phyloP scores from a whole-genome alignment of 2,113 vertebrate species.

The Haemorhous mexicanus region DNA sequence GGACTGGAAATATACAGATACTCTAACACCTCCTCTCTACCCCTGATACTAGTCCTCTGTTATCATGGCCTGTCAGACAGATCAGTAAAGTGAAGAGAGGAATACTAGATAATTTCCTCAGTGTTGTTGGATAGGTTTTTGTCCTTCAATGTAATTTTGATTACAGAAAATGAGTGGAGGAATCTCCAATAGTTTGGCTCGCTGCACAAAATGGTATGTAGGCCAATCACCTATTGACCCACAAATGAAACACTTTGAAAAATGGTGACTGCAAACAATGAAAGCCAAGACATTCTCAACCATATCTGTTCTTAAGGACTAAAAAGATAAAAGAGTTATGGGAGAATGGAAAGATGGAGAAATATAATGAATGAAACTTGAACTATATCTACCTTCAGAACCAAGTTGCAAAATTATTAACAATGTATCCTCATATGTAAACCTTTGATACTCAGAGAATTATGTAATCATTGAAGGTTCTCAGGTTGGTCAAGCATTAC shows the following conservation, averaged over 20 bases:
- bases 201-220: fast-evolving
- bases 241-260: neutral
- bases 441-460: neutral
- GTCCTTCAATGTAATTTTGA: neutral
- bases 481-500: neutral
- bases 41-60: neutral
- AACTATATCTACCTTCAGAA: neutral
- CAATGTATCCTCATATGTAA: neutral
- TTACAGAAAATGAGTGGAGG: neutral
- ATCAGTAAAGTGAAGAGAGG: neutral
- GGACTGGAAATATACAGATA: neutral
- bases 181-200: neutral
- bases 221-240: neutral
- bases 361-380: neutral
- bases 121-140: neutral
- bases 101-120: neutral
- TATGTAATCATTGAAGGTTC: neutral
- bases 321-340: neutral
- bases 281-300: neutral
- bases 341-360: neutral
- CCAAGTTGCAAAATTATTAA: neutral
- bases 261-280: neutral
- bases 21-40: neutral
- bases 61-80: neutral
- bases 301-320: neutral